Conservation (phyloP, 2,888 invertebrate genomes). For the Diachrysia chrysitis region DNA sequence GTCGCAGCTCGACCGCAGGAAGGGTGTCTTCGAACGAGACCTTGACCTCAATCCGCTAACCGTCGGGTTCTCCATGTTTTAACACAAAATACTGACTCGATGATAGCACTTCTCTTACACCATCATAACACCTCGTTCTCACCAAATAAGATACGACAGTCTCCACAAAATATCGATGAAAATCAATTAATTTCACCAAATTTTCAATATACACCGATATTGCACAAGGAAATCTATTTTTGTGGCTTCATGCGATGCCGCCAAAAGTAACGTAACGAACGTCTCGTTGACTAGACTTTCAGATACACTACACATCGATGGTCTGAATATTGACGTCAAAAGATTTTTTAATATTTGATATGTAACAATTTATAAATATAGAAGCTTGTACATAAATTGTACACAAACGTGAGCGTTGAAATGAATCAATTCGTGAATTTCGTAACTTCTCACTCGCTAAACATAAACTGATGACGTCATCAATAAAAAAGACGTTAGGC, state of each 20-base stretch:
- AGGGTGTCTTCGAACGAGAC: slow-evolving; percentile 92
- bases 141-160: slow-evolving; percentile 59
- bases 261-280: slow-evolving; percentile 82
- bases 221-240: slow-evolving; percentile 88
- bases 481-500: slow-evolving; percentile 71
- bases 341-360: slow-evolving; percentile 20
- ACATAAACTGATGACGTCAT: slow-evolving; percentile 87
- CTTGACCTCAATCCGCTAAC: slow-evolving; percentile 90
- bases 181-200: slow-evolving; percentile 67
- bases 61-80: slow-evolving; percentile 81
- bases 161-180: slow-evolving; percentile 45
- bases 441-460: slow-evolving; percentile 78
- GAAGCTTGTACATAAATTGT: slow-evolving; percentile 63
- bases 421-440: slow-evolving; percentile 76
- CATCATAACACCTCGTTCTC: slow-evolving; percentile 65
- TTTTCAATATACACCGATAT: slow-evolving; percentile 68
- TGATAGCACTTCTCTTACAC: slow-evolving; percentile 58
- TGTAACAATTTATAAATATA: slow-evolving; percentile 39
- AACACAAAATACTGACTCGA: slow-evolving; percentile 46
- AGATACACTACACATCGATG: slow-evolving; percentile 36
- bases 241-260: slow-evolving; percentile 85
- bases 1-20: slow-evolving; percentile 89
- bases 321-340: slow-evolving; percentile 19
- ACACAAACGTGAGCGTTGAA: slow-evolving; percentile 64
- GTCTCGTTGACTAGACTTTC: slow-evolving; percentile 66